Conservation (phyloP, 1,140 invertebrate species). For the Drosophila truncata region DNA sequence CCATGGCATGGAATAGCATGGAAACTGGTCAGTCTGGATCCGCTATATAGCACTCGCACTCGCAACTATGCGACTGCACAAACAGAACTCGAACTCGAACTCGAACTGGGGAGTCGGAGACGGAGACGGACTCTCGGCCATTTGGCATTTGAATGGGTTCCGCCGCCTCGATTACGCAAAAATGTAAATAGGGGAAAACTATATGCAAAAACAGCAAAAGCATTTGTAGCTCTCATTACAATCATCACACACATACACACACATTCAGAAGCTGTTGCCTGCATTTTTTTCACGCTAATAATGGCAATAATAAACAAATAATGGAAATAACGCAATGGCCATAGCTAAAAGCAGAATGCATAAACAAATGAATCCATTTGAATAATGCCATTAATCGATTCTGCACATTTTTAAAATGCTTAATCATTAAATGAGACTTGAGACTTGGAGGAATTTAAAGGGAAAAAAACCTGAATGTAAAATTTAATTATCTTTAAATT, state of each 20-base stretch:
- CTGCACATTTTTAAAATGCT: conserved; percentile 8
- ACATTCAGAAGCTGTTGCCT: conserved; percentile 27
- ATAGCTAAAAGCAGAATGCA: conserved; percentile 39
- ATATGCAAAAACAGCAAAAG: conserved; percentile 53
- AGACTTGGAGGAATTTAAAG: background rate
- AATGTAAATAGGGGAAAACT: conserved; percentile 48
- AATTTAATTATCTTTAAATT: too few species aligned
- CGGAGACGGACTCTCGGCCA: conserved; percentile 16
- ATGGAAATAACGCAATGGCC: conserved; percentile 33
- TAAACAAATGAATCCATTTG: conserved; percentile 41
- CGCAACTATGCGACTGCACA: conserved; percentile 66
- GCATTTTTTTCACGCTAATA: conserved; percentile 63
- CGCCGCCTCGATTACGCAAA: conserved; percentile 64
- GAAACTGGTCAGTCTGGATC: conserved; percentile 49
- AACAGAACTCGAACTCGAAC: conserved; percentile 52
- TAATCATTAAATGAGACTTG: conserved; percentile 2
- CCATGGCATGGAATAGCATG: conserved; percentile 42
- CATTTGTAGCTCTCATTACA: conserved; percentile 74
- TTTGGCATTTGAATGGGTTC: conserved; percentile 62
- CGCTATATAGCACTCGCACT: conserved; percentile 4
- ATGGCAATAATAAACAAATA: conserved; percentile 49
- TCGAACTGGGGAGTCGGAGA: background rate
- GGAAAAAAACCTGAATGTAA: too few species aligned
- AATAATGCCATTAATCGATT: conserved; percentile 27
- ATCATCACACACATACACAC: conserved; percentile 6